Evolutionary conservation across 1,140 invertebrate species (phyloP).

Genomic region (Aphidius ervi): DNA sequence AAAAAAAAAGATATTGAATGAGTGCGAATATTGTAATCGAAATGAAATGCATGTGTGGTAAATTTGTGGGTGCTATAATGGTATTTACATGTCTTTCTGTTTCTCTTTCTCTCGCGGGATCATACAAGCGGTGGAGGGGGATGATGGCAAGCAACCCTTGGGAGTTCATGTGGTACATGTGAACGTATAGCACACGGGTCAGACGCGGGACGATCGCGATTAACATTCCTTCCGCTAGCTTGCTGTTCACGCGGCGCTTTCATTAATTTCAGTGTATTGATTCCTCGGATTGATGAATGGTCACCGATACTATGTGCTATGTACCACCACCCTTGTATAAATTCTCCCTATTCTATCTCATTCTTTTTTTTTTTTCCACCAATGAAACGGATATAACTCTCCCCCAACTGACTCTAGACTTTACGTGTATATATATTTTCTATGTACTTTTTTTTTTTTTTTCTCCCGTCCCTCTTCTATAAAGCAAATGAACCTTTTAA

Average conservation of each 20-base stretch:
- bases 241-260: conserved; percentile 55
- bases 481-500: no score
- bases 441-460: no score
- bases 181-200: conserved; percentile 28
- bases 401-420: no score
- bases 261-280: conserved; percentile 57
- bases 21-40: conserved; percentile 23
- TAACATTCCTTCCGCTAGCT: conserved; percentile 55
- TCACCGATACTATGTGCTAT: conserved; percentile 51
- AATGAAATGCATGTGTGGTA: conserved; percentile 27
- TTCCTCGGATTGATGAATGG: conserved; percentile 55
- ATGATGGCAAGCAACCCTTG: conserved; percentile 39
- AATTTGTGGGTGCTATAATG: conserved; percentile 15
- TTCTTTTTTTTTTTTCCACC: no score
- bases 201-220: conserved; percentile 53
- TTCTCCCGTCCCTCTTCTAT: no score
- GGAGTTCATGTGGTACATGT: conserved; percentile 45
- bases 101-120: no score
- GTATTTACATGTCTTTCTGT: no score
- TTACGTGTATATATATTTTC: no score
- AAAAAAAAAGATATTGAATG: conserved; percentile 10
- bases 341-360: conserved; percentile 31
- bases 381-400: no score
- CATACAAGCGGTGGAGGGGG: conserved; percentile 22
- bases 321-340: conserved; percentile 39